Conservation (phyloP, 2,888 invertebrate species). For the Erebia aethiops region DNA sequence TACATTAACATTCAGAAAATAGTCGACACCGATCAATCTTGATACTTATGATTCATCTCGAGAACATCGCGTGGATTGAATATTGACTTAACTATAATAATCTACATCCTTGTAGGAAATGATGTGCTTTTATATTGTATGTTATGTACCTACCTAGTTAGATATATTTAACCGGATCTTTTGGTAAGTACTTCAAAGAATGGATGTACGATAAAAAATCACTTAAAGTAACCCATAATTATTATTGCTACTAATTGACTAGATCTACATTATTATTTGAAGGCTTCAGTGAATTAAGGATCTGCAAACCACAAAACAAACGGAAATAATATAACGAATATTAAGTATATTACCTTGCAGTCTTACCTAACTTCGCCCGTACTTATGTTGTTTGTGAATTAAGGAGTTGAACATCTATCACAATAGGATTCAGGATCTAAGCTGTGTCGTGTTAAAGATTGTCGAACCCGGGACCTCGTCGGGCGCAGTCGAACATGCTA, state of each 20-base stretch:
- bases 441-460: too few relatives aligned
- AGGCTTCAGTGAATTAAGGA: neutral
- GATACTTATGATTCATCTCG: conserved; percentile 40
- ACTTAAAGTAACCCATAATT: conserved; percentile 6
- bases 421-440: too few relatives aligned
- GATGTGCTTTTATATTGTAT: conserved; percentile 32
- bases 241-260: neutral
- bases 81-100: conserved; percentile 39
- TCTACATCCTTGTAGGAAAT: conserved; percentile 44
- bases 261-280: neutral
- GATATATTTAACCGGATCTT: conserved; percentile 13
- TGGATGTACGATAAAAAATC: conserved; percentile 2
- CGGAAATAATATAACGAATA: neutral
- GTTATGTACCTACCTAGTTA: conserved; percentile 21
- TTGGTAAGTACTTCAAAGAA: conserved; percentile 3
- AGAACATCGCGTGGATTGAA: conserved; percentile 38
- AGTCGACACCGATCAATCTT: conserved; percentile 37
- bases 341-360: neutral
- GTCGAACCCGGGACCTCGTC: too few relatives aligned
- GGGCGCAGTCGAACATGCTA: too few relatives aligned
- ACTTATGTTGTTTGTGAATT: too few relatives aligned
- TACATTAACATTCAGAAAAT: conserved; percentile 35
- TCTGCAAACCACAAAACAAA: neutral
- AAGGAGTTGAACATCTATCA: too few relatives aligned
- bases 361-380: too few relatives aligned